Evolutionary conservation across 64 coral and sea anemone genomes (phyloP).

Genomic region (Pocillopora damicornis): DNA sequence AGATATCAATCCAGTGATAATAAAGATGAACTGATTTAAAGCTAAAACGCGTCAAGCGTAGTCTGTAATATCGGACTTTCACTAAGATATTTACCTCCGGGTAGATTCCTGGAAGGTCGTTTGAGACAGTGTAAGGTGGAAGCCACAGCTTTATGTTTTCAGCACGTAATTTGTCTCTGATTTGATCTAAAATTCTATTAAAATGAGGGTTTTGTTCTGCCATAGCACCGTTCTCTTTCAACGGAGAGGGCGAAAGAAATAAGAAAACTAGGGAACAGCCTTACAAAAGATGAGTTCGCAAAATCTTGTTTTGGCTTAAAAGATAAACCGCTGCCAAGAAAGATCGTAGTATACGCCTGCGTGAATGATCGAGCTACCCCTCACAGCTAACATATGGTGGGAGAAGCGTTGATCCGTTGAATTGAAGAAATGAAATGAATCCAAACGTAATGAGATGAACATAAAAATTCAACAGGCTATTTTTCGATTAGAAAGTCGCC

Average conservation of each 20-base stretch:
- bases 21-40: too few relatives aligned
- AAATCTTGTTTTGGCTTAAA: constrained; percentile 43
- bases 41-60: too few relatives aligned
- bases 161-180: constrained; percentile 61
- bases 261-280: not conserved
- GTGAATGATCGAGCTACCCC: too few relatives aligned
- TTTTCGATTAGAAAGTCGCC: too few relatives aligned
- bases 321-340: not conserved
- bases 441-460: too few relatives aligned
- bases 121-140: constrained; percentile 54
- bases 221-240: constrained; percentile 37
- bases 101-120: constrained; percentile 37
- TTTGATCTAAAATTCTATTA: constrained; percentile 47
- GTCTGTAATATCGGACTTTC: too few relatives aligned
- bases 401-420: too few relatives aligned
- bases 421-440: too few relatives aligned
- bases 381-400: too few relatives aligned
- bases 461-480: too few relatives aligned
- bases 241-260: not conserved
- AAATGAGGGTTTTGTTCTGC: constrained; percentile 18
- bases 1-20: too few relatives aligned
- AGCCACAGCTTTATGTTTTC: constrained; percentile 78
- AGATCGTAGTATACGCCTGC: not conserved
- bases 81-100: constrained; percentile 49
- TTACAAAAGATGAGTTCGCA: not conserved